Evolutionary conservation across 2,888 invertebrate species (phyloP), one percentile per base, ranked within the genome.

Genomic region (Muscina levida): DNA sequence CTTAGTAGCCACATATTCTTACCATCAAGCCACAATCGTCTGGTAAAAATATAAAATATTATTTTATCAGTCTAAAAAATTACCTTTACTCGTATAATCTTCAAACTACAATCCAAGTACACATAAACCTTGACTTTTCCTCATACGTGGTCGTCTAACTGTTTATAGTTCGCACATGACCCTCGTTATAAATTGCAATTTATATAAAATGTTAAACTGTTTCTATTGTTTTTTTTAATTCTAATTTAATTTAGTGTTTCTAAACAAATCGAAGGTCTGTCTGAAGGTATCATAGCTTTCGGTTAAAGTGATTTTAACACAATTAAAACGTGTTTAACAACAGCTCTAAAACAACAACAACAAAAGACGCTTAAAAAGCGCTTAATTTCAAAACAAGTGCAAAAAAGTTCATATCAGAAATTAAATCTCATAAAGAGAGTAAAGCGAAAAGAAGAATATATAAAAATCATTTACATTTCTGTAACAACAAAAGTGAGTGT

Each of bases 331-430:
- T 8, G 8, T 5, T 31, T 31, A 31, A 31, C 31, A 31, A 31
- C 31, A 5, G 31, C 31, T 31, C 3, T 8, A 3, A 31, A 31
- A 31, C 31, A 15, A 31, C 22, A 26, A 22, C n/a, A 17, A 39
- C 73, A 56, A 71, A 39, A 57, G 46, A 72, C 75, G 75, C 72
- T 75, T 51, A 17, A 79, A 72, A 53, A 70, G 68, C 66, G 75
- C 51, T 17, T 6, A 51, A 51, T 5, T 51, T 51, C 19, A 51
- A 51, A 51, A 19, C 51, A 51, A 51, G 15, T 53, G 44, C 1
- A 65, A 46, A 31, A 31, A 44, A 42, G 2, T n/a, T n/a, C n/a
- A n/a, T n/a, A n/a, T n/a, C 19, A 65, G 24, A 71, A 31, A 31
- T 31, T 15, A 5, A 57, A 24, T 22, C 10, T 4, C 2, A 44